These are phyloP conservation scores for Semibalanus balanoides DNA, from an alignment of 1,140 invertebrate species.

Conservation along the genomic window DNA sequence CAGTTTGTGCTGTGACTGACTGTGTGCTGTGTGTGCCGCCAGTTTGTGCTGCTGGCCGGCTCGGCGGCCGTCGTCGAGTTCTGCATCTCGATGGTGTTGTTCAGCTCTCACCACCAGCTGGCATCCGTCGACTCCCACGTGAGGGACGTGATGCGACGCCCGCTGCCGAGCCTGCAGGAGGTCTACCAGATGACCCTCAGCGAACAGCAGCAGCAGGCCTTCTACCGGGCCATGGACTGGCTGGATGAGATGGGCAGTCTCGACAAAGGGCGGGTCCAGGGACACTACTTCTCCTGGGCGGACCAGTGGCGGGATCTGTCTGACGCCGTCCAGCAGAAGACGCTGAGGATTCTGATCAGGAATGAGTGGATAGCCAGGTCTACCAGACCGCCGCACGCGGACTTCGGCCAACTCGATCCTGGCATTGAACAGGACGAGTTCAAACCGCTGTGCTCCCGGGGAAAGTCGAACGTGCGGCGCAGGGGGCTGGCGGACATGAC, in stretches of 20 bases:
- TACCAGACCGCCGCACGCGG: too few relatives aligned
- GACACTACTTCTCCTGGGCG: background rate
- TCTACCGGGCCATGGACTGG: background rate
- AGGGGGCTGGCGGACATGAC: background rate
- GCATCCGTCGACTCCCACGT: background rate
- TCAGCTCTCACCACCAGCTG: background rate
- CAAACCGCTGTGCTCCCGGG: background rate
- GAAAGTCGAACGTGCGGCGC: background rate
- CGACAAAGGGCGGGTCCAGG: background rate
- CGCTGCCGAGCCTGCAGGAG: background rate
- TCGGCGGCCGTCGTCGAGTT: background rate
- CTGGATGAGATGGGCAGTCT: background rate
- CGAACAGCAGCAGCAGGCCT: background rate
- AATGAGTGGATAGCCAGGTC: background rate
- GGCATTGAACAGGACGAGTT: background rate
- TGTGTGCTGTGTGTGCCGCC: background rate
- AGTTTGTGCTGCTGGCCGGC: background rate
- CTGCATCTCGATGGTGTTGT: background rate
- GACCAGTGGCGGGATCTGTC: background rate
- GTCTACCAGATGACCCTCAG: background rate
- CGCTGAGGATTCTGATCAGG: background rate
- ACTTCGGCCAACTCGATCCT: background rate
- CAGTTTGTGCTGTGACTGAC: too few relatives aligned
- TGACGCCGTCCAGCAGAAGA: background rate
- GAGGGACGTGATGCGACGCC: background rate